Percentiles rank a stretch among this genome's conserved stretches.
Evolutionary conservation across 2,888 invertebrate genomes (phyloP).

Genomic region (Chydorus sphaericus): DNA sequence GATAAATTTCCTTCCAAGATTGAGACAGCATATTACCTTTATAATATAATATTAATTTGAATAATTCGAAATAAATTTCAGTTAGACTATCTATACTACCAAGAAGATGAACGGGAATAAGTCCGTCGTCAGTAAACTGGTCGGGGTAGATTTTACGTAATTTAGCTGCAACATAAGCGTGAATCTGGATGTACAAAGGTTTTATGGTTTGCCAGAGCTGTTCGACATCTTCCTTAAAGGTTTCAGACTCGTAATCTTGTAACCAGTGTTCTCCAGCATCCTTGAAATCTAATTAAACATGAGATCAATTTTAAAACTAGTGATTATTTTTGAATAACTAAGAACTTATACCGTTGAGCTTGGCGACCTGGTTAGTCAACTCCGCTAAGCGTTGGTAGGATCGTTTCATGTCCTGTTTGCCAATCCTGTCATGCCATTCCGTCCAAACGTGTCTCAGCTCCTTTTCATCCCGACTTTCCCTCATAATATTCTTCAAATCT

Average conservation of each 20-base stretch:
- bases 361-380: conserved; percentile 52
- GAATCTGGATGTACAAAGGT: conserved; percentile 66
- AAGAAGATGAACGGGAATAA: conserved; percentile 61
- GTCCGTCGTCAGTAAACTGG: conserved; percentile 49
- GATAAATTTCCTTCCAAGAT: conserved; percentile 51
- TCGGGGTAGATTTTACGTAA: conserved; percentile 58
- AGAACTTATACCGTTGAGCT: conserved; percentile 46
- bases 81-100: conserved; percentile 29
- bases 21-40: conserved; percentile 77
- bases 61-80: conserved; percentile 21
- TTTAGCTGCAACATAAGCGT: conserved; percentile 62
- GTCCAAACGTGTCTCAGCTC: conserved; percentile 63
- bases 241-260: conserved; percentile 49
- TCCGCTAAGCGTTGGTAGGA: conserved; percentile 50
- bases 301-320: neutral
- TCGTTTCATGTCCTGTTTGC: conserved; percentile 43
- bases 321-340: neutral
- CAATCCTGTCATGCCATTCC: conserved; percentile 66
- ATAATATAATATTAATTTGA: conserved; percentile 16
- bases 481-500: conserved; percentile 53
- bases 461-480: conserved; percentile 56
- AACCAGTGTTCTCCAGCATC: conserved; percentile 57
- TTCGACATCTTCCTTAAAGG: conserved; percentile 51
- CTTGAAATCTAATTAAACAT: conserved; percentile 41
- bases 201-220: conserved; percentile 55